Percentiles rank a stretch among this genome's conserved stretches.
Conservation (phyloP, 2,888 invertebrate genomes). For the Anthoptus insignis region DNA sequence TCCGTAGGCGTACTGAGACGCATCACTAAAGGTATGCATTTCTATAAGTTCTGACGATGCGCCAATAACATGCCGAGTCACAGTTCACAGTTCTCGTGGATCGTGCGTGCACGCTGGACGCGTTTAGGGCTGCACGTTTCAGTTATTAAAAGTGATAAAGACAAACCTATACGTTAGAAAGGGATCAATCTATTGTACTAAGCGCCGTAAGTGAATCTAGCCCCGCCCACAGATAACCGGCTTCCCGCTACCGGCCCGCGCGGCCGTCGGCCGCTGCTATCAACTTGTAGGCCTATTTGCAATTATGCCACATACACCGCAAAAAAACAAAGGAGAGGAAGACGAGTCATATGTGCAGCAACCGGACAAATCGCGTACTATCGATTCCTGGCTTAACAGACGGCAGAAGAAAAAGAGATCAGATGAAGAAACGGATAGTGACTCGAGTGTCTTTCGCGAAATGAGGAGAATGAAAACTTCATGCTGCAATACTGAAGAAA, state of each 20-base stretch:
- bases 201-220: background rate
- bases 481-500: background rate
- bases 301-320: background rate
- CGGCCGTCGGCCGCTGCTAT: background rate
- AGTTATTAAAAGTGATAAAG: background rate
- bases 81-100: background rate
- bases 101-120: background rate
- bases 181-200: background rate
- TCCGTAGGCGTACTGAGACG: too few relatives aligned
- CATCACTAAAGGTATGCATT: too few relatives aligned
- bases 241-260: background rate
- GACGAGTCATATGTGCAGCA: too few relatives aligned
- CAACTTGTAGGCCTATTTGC: background rate
- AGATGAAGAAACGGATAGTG: background rate
- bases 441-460: background rate
- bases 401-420: background rate
- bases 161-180: background rate
- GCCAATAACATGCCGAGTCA: too few relatives aligned
- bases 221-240: background rate
- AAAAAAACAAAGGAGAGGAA: too few relatives aligned
- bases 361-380: too few relatives aligned
- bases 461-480: background rate
- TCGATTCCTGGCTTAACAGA: too few relatives aligned
- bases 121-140: background rate
- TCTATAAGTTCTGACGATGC: too few relatives aligned